Evolutionary conservation across 2,888 invertebrate species (phyloP).

Genomic region (Oligia strigilis): DNA sequence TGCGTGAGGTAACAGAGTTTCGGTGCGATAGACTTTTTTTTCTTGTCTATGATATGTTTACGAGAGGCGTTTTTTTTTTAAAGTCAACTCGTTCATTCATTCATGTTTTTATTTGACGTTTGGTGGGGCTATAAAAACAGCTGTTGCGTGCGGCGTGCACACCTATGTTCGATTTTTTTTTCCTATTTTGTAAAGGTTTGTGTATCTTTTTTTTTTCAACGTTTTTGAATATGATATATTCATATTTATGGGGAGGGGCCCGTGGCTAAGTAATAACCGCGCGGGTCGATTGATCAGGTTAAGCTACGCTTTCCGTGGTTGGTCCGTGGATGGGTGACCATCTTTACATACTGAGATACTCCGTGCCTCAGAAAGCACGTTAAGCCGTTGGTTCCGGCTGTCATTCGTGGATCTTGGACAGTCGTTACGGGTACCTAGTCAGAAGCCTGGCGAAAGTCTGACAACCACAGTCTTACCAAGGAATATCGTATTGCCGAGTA

Average conservation of each 20-base stretch:
- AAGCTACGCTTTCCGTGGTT: too few relatives aligned
- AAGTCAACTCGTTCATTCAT: constrained; percentile 64
- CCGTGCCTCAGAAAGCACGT: too few relatives aligned
- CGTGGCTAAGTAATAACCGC: too few relatives aligned
- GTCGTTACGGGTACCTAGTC: too few relatives aligned
- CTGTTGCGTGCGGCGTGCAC: constrained; percentile 41
- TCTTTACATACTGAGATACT: too few relatives aligned
- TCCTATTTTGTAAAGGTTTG: not conserved
- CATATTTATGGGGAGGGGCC: not conserved
- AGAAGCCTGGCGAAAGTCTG: too few relatives aligned
- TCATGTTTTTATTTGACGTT: constrained; percentile 57
- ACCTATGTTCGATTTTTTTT: constrained; percentile 9
- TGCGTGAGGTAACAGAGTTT: constrained; percentile 83
- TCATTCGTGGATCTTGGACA: too few relatives aligned
- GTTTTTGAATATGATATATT: not conserved
- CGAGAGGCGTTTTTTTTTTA: constrained; percentile 62
- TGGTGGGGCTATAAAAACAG: constrained; percentile 55
- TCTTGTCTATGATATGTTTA: constrained; percentile 63
- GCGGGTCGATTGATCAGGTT: too few relatives aligned
- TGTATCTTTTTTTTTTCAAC: not conserved
- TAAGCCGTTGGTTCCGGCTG: too few relatives aligned
- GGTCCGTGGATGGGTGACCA: too few relatives aligned
- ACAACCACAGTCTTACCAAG: too few relatives aligned
- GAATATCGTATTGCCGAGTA: too few relatives aligned
- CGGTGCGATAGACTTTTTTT: constrained; percentile 65